Evolutionary conservation across 2,113 vertebrate species (phyloP).

Genomic region (Mormyrus lacerda): DNA sequence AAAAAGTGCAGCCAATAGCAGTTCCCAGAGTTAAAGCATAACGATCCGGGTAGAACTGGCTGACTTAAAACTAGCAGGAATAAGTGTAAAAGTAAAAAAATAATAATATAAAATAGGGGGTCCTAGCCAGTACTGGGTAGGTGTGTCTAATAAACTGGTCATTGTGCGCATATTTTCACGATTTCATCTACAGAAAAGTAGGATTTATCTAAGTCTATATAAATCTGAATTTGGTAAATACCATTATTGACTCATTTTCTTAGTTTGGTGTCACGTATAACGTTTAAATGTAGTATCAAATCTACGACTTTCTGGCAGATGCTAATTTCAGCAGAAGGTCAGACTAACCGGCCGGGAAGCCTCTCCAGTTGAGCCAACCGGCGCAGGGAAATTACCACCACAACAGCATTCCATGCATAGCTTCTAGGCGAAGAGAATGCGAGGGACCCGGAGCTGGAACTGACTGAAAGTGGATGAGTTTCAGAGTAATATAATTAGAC

Average conservation of each 20-base stretch:
- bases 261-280: background rate
- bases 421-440: background rate
- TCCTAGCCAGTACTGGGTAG: background rate
- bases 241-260: background rate
- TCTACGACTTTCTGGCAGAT: background rate
- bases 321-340: background rate
- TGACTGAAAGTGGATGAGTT: background rate
- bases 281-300: background rate
- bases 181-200: background rate
- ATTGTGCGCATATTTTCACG: background rate
- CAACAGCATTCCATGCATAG: constrained; percentile 56
- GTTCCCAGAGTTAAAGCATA: background rate
- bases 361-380: background rate
- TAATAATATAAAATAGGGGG: background rate
- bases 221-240: background rate
- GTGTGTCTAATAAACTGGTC: background rate
- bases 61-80: background rate
- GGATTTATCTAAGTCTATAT: background rate
- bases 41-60: background rate
- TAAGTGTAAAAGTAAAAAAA: background rate
- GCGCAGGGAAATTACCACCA: constrained; percentile 46
- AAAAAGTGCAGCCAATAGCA: background rate
- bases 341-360: background rate
- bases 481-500: background rate
- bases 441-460: background rate